Evolutionary conservation across 2,888 invertebrate genomes (phyloP).

Genomic region (Rhopalosiphum nymphaeae): DNA sequence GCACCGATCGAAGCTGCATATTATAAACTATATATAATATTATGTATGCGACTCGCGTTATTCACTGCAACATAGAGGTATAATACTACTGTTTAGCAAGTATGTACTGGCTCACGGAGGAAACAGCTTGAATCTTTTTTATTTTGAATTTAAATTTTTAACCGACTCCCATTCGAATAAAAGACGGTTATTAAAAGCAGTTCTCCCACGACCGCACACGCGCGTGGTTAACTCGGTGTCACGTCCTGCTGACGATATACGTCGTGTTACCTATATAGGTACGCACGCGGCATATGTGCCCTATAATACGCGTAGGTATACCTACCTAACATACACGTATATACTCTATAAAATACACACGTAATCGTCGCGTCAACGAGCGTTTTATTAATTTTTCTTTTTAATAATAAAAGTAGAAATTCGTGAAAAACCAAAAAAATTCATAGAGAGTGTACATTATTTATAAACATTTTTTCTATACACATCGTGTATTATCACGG

Average conservation of each 20-base stretch:
- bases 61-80: neutral
- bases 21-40: neutral
- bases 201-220: slow-evolving; percentile 28
- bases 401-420: neutral
- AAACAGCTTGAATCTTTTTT: neutral
- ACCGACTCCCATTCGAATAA: neutral
- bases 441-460: neutral
- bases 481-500: neutral
- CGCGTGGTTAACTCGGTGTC: neutral
- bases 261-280: neutral
- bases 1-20: neutral
- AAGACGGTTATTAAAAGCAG: neutral
- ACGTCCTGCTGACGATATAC: neutral
- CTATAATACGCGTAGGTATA: neutral
- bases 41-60: neutral
- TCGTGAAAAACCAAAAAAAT: neutral
- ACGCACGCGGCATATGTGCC: neutral
- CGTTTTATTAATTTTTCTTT: neutral
- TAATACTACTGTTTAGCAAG: slow-evolving; percentile 3
- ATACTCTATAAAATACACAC: neutral
- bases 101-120: neutral
- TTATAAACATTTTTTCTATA: neutral
- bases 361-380: neutral
- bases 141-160: slow-evolving; percentile 28
- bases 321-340: neutral